Conservation (phyloP, 2,888 invertebrate genomes). For the Calliscelio sp. region DNA sequence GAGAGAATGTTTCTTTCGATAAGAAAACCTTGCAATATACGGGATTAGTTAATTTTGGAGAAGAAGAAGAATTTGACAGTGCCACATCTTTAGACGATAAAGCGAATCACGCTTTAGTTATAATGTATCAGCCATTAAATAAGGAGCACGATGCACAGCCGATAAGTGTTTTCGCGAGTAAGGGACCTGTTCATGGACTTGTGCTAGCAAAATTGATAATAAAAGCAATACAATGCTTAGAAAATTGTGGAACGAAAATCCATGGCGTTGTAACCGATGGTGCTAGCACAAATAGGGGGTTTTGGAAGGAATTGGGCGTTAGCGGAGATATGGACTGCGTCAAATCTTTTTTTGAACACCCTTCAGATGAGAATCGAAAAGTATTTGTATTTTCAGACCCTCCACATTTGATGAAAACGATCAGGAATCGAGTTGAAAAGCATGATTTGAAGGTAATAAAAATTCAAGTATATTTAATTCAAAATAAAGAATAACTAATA, state of each 20-base stretch:
- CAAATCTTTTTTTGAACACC: slow-evolving; percentile 2
- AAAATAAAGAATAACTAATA: too few relatives aligned
- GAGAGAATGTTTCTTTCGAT: not conserved
- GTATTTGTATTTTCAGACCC: too few relatives aligned
- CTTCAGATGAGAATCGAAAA: slow-evolving; percentile 1
- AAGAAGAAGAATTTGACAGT: too few relatives aligned
- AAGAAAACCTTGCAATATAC: too few relatives aligned
- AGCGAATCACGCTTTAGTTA: slow-evolving; percentile 16
- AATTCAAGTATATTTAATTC: slow-evolving; percentile 1
- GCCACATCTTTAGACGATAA: too few relatives aligned
- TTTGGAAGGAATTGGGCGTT: slow-evolving; percentile 17
- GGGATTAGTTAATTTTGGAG: too few relatives aligned
- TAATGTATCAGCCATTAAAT: slow-evolving; percentile 30
- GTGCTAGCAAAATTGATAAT: slow-evolving; percentile 1
- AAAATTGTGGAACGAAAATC: slow-evolving; percentile 27
- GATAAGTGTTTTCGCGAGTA: not conserved
- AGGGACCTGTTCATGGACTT: not conserved
- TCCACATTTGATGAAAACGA: too few relatives aligned
- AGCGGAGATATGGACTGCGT: slow-evolving; percentile 4
- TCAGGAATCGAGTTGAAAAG: slow-evolving; percentile 17
- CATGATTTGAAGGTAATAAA: slow-evolving; percentile 29
- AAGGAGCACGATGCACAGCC: too few relatives aligned
- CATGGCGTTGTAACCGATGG: slow-evolving; percentile 22
- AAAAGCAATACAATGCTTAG: slow-evolving; percentile 24
- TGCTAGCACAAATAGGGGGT: slow-evolving; percentile 10